Evolutionary conservation across 2,113 vertebrate genomes (phyloP), one percentile per base, ranked within the genome.

Genomic region (Nothobranchius kuhntae): DNA sequence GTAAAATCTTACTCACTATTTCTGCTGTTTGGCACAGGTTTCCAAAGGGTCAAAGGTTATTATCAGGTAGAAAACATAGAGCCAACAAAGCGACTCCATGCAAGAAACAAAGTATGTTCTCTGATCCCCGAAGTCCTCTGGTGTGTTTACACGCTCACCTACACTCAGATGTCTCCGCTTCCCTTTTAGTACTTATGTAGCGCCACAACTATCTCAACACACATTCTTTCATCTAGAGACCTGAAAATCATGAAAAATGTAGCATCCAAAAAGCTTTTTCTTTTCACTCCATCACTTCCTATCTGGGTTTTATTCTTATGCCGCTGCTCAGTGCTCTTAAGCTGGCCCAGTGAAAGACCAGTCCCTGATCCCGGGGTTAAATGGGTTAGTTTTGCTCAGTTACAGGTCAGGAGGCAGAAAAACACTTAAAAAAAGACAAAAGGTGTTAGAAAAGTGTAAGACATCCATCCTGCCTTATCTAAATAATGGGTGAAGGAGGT

Each of bases 181-280:
- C 44, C 54, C 53, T 75, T 65, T 77, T 48, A 44, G 44, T 48
- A 42, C 60, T 81, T 81, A 73, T 48, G 70, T 83, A 85, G 82
- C 55, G n/a, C 70, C 44, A 60, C 35, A 9, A 73, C 53, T 55
- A 44, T 68, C 73, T 75, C 80, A 70, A 68, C 46, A 50, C 56
- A 68, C 44, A 52, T 71, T 75, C 78, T 73, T 70, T 80, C 74
- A 88, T 71, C 70, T 48, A 38, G 45, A 72, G 74, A 79, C 50
- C 9, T 55, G 30, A 4, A 65, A 85, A 64, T 77, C 66, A 86
- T 88, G 14, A 87, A 86, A 78, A 70, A 86, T 83, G 75, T 77
- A 86, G 56, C 65, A 73, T 38, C 52, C 57, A 68, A 68, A 71
- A 64, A 65, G 56, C 48, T 9, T 21, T 2, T 55, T 30, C 66